Evolutionary conservation across 2,113 vertebrate species (phyloP), one percentile per base, ranked within the genome.

Genomic region (Anolis sagrei): DNA sequence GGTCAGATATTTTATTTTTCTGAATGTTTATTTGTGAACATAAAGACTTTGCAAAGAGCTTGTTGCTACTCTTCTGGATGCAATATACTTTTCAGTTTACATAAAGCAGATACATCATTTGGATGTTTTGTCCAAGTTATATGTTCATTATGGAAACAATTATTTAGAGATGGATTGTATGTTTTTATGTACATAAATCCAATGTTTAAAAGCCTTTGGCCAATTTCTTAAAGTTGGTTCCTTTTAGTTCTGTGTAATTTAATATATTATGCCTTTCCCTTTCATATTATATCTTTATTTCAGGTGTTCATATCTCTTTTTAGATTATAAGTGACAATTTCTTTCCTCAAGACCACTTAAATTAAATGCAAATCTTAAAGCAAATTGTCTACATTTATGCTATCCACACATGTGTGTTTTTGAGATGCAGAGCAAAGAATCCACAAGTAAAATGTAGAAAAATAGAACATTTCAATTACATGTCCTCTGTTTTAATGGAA

Each of bases 181-280:
- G 78, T 78, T 83, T 94, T 92, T 93, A 13, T 89, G 86, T 89
- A 82, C 81, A 90, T 90, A 90, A 85, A 86, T 61, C 85, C 90
- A 48, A 81, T 74, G 81, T 61, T 61, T 74, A 84, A 94, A 91
- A 87, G 73, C 70, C 84, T 89, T 89, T 86, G 69, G 81, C 89
- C 94, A 90, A 91, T 90, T 95, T 93, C 81, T 93, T 93, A 77
- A 95, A 92, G 80, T 94, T 92, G 85, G 89, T 95, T 94, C 88
- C 90, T 93, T 72, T 83, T 94, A 92, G 69, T 88, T 94, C 87
- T 94, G 48, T 75, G 88, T 90, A 91, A 29, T 91, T 84, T 91
- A 88, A 89, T 91, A 91, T 93, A 62, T 88, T 91, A 91, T 90
- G 87, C 84, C 89, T 95, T 32, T 94, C 94, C 93, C 87, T 70